Conservation (phyloP, 2,888 invertebrate genomes). For the Aelia acuminata region DNA sequence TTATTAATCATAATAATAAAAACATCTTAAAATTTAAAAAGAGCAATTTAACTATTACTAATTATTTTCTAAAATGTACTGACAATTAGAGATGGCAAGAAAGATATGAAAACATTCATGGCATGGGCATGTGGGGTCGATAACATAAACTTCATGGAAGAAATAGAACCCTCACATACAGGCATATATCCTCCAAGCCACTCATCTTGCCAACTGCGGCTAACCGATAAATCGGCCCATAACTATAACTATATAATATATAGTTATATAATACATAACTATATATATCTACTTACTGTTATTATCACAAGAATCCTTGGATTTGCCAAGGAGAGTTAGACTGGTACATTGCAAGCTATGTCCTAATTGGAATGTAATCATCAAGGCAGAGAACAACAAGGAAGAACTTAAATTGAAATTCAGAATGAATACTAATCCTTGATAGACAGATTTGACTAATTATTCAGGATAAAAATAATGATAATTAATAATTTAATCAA, state of each 20-base stretch:
- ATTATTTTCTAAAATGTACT: constrained; percentile 36
- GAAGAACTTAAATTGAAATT: constrained; percentile 33
- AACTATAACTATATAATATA: constrained; percentile 39
- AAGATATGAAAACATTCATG: constrained; percentile 42
- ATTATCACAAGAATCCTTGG: constrained; percentile 56
- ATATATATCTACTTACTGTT: constrained; percentile 52
- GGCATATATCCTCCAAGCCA: constrained; percentile 45
- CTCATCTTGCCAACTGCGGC: background rate
- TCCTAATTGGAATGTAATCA: constrained; percentile 49
- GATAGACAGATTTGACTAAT: background rate
- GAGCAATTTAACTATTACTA: constrained; percentile 45
- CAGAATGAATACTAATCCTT: background rate
- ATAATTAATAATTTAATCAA: background rate
- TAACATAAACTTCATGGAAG: constrained; percentile 44
- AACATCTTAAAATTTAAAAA: constrained; percentile 39
- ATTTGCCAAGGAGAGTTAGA: constrained; percentile 27
- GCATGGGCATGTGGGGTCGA: constrained; percentile 40
- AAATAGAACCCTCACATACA: constrained; percentile 41
- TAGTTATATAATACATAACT: constrained; percentile 21
- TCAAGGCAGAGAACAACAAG: constrained; percentile 16
- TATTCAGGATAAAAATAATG: background rate
- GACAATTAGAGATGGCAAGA: constrained; percentile 47
- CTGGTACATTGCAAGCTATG: constrained; percentile 35
- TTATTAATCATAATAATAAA: constrained; percentile 38
- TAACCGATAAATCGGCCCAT: constrained; percentile 1